These are phyloP conservation scores for Tupiocoris notatus DNA, from an alignment of 2,888 invertebrate genomes.

Conservation along the genomic window DNA sequence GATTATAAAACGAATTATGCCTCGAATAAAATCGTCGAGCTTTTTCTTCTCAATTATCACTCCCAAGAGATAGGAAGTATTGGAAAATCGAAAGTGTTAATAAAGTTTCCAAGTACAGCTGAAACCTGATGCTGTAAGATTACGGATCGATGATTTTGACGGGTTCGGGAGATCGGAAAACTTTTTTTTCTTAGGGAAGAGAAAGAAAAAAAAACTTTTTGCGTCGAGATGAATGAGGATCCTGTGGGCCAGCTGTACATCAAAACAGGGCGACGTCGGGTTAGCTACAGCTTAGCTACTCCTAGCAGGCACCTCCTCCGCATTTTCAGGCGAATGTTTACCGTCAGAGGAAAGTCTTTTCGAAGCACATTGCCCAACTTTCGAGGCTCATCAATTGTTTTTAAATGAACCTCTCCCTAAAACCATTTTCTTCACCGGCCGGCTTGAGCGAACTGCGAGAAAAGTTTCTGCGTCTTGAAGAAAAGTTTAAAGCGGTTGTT, in stretches of 20 bases:
- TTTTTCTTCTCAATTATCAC: too few relatives aligned
- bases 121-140: too few relatives aligned
- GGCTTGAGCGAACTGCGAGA: not conserved
- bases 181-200: too few relatives aligned
- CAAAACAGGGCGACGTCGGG: not conserved
- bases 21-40: too few relatives aligned
- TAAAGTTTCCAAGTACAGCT: too few relatives aligned
- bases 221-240: too few relatives aligned
- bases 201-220: not conserved
- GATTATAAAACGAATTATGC: too few relatives aligned
- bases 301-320: not conserved
- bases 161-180: too few relatives aligned
- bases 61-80: too few relatives aligned
- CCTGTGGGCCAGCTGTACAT: not conserved
- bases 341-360: not conserved
- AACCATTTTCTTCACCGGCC: not conserved
- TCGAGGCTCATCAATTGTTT: not conserved
- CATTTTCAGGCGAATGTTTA: not conserved
- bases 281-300: not conserved
- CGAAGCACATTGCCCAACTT: not conserved
- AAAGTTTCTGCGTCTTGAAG: not conserved
- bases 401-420: slow-evolving; percentile 2
- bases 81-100: too few relatives aligned
- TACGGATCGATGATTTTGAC: too few relatives aligned
- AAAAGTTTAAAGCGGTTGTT: slow-evolving; percentile 18